phyloP scores from a whole-genome alignment of 2,113 vertebrate species.

The Reinhardtius hippoglossoides region DNA sequence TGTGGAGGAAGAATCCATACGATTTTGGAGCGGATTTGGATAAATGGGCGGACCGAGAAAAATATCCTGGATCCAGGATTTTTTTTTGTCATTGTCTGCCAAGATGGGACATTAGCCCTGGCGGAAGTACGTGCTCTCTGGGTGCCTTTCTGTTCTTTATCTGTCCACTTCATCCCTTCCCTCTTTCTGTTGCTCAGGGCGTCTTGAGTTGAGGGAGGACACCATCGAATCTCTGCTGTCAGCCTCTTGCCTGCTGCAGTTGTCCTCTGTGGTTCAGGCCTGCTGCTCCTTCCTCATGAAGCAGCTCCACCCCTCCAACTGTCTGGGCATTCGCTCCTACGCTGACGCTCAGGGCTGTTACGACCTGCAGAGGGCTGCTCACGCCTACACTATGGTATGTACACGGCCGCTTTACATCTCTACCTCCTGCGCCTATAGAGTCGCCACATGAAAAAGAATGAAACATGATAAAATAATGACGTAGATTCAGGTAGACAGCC shows the following conservation, averaged over 20 bases:
- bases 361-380: slow-evolving; percentile 95
- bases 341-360: slow-evolving; percentile 96
- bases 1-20: no score
- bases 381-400: slow-evolving; percentile 97
- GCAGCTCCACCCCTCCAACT: slow-evolving; percentile 98
- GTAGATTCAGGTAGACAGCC: not conserved
- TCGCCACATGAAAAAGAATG: slow-evolving; percentile 2
- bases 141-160: not conserved
- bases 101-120: no score
- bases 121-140: no score
- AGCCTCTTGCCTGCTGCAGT: slow-evolving; percentile 95
- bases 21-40: no score
- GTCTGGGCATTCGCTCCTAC: slow-evolving; percentile 96
- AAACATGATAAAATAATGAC: not conserved
- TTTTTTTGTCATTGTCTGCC: no score
- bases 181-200: slow-evolving; percentile 79
- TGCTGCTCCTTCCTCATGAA: slow-evolving; percentile 97
- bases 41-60: no score
- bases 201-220: slow-evolving; percentile 96
- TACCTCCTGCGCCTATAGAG: no score
- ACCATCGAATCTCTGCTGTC: slow-evolving; percentile 96
- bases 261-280: slow-evolving; percentile 95
- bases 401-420: not conserved
- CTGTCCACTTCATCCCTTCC: not conserved
- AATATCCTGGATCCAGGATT: no score